Percentiles rank a stretch among this genome's conserved stretches.
These are phyloP conservation scores for Diadromus collaris DNA, from an alignment of 2,888 invertebrate species.

Conservation along the genomic window DNA sequence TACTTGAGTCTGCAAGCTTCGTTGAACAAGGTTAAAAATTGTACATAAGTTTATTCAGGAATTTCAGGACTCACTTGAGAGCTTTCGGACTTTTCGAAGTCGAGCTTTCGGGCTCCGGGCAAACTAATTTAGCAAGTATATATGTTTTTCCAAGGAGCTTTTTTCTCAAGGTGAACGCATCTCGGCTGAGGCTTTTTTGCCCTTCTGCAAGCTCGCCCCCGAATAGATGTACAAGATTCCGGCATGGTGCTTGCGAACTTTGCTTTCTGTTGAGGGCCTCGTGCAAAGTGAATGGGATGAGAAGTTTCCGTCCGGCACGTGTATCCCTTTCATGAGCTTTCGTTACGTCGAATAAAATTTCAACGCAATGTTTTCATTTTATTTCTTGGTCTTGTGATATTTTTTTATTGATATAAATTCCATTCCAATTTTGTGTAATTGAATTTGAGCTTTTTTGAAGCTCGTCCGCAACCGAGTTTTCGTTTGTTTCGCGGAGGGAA, in stretches of 20 bases:
- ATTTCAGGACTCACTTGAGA: background rate
- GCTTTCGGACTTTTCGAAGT: background rate
- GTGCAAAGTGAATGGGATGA: background rate
- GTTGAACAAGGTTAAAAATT: background rate
- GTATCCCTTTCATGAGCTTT: background rate
- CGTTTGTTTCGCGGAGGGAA: conserved; percentile 2
- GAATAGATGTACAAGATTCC: conserved; percentile 1
- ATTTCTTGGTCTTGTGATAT: background rate
- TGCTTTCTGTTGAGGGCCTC: background rate
- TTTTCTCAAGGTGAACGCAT: background rate
- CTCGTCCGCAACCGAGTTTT: background rate
- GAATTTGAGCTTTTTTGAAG: background rate
- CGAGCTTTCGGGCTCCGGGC: conserved; percentile 1
- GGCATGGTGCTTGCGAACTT: background rate
- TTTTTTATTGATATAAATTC: background rate
- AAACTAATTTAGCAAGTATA: conserved; percentile 18
- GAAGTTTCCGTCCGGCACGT: background rate
- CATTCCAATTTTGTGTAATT: background rate
- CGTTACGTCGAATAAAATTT: background rate
- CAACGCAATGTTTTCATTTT: background rate
- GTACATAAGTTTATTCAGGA: background rate
- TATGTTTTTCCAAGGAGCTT: background rate
- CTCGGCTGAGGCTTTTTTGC: conserved; percentile 9
- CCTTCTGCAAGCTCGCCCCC: background rate
- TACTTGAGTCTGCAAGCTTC: background rate